phyloP scores from a whole-genome alignment of 1,140 invertebrate genomes.

The Cydia splendana region DNA sequence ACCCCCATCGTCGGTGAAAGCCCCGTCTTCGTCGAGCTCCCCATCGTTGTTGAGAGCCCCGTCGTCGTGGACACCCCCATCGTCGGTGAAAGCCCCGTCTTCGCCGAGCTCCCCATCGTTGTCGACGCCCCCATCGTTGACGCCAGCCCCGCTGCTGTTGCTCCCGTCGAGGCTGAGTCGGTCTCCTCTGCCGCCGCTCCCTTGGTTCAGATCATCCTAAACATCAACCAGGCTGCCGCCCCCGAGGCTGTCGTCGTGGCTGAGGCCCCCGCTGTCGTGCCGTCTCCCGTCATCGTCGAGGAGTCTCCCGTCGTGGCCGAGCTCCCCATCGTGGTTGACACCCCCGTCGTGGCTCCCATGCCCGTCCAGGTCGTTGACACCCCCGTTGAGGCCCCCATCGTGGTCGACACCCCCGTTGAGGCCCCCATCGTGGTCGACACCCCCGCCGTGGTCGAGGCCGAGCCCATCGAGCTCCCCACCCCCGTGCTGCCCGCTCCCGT shows the following conservation, averaged over 20 bases:
- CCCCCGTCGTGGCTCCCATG: not conserved
- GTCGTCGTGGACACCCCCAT: not conserved
- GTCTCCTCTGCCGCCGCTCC: slow-evolving; percentile 15
- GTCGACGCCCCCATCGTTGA: slow-evolving; percentile 13
- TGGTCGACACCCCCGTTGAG: not conserved
- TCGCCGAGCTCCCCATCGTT: slow-evolving; percentile 27
- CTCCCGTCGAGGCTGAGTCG: not conserved
- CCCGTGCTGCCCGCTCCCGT: slow-evolving; percentile 7
- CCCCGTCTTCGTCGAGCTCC: slow-evolving; percentile 8
- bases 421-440: slow-evolving; percentile 1
- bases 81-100: slow-evolving; percentile 1
- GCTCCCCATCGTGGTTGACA: slow-evolving; percentile 31
- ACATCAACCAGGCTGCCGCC: slow-evolving; percentile 37
- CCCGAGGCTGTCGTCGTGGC: not conserved
- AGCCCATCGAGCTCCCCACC: slow-evolving; percentile 24
- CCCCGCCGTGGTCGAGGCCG: slow-evolving; percentile 14
- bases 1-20: not conserved
- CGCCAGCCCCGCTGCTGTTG: not conserved
- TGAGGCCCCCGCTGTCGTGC: slow-evolving; percentile 8
- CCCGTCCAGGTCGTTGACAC: slow-evolving; percentile 21
- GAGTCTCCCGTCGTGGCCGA: slow-evolving; percentile 29
- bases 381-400: not conserved
- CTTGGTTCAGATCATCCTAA: slow-evolving; percentile 43
- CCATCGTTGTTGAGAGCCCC: slow-evolving; percentile 1
- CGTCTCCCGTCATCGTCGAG: slow-evolving; percentile 24